Evolutionary conservation across 1,140 invertebrate genomes (phyloP).

Genomic region (Drosophila bifasciata): DNA sequence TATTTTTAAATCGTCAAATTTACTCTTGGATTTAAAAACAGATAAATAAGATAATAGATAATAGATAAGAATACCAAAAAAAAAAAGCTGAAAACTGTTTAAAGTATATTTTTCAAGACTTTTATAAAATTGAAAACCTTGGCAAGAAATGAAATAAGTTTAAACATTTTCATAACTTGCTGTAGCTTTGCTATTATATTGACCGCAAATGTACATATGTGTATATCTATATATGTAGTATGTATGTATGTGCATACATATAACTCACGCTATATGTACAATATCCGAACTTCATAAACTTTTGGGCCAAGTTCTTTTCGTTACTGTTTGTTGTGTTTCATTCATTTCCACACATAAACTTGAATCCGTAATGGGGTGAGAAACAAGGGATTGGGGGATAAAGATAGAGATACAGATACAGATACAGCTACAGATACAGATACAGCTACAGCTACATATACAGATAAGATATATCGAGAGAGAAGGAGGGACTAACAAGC

Average conservation of each 20-base stretch:
- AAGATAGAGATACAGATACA: background rate
- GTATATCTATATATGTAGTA: constrained; percentile 1
- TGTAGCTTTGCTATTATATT: too few species aligned
- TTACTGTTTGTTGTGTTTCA: constrained; percentile 14
- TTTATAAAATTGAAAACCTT: too few species aligned
- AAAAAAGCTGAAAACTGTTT: too few species aligned
- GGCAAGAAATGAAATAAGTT: too few species aligned
- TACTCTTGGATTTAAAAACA: too few species aligned
- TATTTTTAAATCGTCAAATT: too few species aligned
- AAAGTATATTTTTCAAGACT: too few species aligned
- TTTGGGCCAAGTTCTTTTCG: constrained; percentile 27
- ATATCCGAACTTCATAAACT: constrained; percentile 59
- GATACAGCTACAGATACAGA: background rate
- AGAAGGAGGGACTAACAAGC: constrained; percentile 52
- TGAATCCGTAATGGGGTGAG: constrained; percentile 24
- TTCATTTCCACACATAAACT: constrained; percentile 34
- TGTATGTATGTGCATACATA: constrained; percentile 10
- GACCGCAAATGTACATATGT: background rate
- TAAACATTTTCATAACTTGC: too few species aligned
- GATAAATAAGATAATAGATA: too few species aligned
- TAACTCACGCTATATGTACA: constrained; percentile 33
- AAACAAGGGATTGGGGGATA: background rate
- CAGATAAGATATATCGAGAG: too few species aligned
- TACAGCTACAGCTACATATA: background rate
- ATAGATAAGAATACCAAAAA: too few species aligned